Evolutionary conservation across 2,888 invertebrate species (phyloP), one percentile per base, ranked within the genome.

Genomic region (Bedellia somnulentella): DNA sequence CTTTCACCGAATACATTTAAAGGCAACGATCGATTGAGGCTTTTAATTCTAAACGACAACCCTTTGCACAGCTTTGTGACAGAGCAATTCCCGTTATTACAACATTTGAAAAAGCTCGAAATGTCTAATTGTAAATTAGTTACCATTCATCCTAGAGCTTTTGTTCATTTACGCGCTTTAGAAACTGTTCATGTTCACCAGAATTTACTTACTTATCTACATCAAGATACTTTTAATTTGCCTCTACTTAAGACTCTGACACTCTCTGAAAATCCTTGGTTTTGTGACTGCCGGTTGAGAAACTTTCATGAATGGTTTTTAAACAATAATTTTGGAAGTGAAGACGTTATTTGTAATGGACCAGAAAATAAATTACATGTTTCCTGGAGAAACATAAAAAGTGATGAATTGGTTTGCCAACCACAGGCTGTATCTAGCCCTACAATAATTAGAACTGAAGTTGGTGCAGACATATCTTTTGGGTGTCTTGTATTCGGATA

Each of bases 241-340:
- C 70, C 71, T 3, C 47, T 59, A 32, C 71, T 93, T 27, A 92
- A 91, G 68, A 88, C 89, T 3, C 68, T 93, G 10, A 82, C 85
- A 8, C 60, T 93, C 31, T 87, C 90, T 40, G 87, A 87, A 17
- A 94, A 94, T 57, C 91, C 88, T 5, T 94, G 93, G 93, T 81
- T 80, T 41, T 94, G 94, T 57, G 92, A 94, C 61, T 94, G 94
- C 59, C 82, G 86, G 44, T 60, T 94, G 38, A 80, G 88, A 30
- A 85, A 85, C 27, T 89, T 93, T 46, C 83, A 92, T 29, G 83
- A 83, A 39, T 93, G 93, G 91, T 85, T 90, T 52, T 71, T 90
- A 13, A 78, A 80, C 32, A 85, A 84, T 42, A 90, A 90, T 48
- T 75, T 93, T 17, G 85, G 86, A 35, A 86, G 86, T 31, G 82